Percentiles rank a stretch among this genome's conserved stretches.
phyloP scores from a whole-genome alignment of 2,797 vertebrate species.

The Cyclura pinguis region DNA sequence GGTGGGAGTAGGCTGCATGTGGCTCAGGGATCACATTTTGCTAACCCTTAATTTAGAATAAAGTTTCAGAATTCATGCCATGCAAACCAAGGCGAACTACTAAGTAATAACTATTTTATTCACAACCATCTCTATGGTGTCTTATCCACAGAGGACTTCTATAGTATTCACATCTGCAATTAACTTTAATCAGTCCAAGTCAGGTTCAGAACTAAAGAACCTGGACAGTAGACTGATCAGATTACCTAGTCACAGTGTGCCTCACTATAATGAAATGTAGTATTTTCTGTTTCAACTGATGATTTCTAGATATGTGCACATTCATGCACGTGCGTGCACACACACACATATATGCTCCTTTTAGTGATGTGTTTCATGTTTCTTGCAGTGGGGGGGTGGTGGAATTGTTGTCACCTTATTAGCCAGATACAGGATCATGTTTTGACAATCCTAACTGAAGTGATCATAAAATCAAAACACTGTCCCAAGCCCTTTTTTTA shows the following conservation, averaged over 20 bases:
- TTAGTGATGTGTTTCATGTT: neutral
- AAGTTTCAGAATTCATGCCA: neutral
- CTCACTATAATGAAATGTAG: neutral
- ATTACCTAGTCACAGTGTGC: neutral
- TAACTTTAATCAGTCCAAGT: constrained; percentile 36
- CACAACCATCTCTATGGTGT: neutral
- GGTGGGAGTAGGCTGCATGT: too few species aligned
- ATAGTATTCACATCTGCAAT: neutral
- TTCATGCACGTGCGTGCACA: too few species aligned
- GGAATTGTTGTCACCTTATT: neutral
- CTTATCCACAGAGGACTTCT: neutral
- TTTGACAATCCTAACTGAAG: neutral
- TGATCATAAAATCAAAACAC: neutral
- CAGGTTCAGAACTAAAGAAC: neutral
- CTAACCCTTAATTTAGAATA: too few species aligned
- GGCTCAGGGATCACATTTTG: too few species aligned
- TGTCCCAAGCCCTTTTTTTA: neutral
- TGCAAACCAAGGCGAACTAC: too few species aligned
- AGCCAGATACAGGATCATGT: neutral
- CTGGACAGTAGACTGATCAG: neutral
- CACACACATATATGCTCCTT: neutral
- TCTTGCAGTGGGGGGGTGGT: neutral
- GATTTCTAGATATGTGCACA: neutral
- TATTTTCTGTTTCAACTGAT: too few species aligned
- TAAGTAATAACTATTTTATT: neutral